phyloP scores from a whole-genome alignment of 2,888 invertebrate genomes.

The Alsophila aescularia region DNA sequence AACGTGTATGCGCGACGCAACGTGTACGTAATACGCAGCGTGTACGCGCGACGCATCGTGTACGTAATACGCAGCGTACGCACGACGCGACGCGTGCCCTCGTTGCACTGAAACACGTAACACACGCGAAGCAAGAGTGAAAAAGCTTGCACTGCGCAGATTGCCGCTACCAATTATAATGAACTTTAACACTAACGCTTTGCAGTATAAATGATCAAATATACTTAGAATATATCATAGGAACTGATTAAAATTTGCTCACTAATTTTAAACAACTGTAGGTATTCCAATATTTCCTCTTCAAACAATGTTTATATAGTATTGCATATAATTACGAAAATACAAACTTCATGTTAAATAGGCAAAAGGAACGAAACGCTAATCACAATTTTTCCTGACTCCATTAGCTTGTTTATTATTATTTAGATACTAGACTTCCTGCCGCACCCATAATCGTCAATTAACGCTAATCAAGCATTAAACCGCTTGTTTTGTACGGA shows the following conservation, averaged over 20 bases:
- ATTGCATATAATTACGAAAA: neutral
- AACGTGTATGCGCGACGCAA: conserved; percentile 1
- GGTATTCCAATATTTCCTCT: neutral
- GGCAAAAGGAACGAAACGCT: too few relatives aligned
- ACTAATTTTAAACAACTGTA: conserved; percentile 2
- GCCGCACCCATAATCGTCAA: too few relatives aligned
- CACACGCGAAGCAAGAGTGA: neutral
- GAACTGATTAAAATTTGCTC: conserved; percentile 6
- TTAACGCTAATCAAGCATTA: too few relatives aligned
- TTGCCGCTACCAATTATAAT: conserved; percentile 16
- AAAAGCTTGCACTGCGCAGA: neutral
- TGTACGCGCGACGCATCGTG: too few relatives aligned
- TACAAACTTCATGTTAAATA: too few relatives aligned
- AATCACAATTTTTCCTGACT: too few relatives aligned
- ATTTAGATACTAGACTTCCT: too few relatives aligned
- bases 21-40: too few relatives aligned
- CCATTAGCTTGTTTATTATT: too few relatives aligned
- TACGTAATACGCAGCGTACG: too few relatives aligned
- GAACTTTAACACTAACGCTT: neutral
- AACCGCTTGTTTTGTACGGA: too few relatives aligned
- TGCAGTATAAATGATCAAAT: neutral
- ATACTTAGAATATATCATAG: neutral
- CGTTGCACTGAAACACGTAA: neutral
- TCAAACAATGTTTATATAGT: neutral
- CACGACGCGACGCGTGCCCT: neutral